Conservation (phyloP, 2,113 vertebrate species). For the Poeciliopsis prolifica region DNA sequence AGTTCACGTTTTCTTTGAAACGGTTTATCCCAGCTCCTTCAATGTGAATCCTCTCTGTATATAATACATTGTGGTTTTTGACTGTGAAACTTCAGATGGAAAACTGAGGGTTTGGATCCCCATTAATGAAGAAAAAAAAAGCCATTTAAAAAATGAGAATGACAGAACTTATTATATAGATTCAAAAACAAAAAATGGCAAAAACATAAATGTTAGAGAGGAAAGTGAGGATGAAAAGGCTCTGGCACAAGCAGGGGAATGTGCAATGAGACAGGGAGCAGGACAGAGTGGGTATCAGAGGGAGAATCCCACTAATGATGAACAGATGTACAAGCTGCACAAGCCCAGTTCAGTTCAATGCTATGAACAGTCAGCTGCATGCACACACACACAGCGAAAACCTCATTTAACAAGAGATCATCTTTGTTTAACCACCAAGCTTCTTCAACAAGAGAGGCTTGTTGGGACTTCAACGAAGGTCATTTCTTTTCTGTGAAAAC, state of each 20-base stretch:
- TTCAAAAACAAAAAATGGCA: slow-evolving; percentile 28
- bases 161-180: slow-evolving; percentile 18
- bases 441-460: not conserved
- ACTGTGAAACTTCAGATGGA: not conserved
- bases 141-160: not conserved
- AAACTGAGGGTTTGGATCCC: not conserved
- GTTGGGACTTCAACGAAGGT: not conserved
- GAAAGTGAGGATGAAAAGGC: slow-evolving; percentile 16
- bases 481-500: not conserved
- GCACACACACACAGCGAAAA: slow-evolving; percentile 1
- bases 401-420: not conserved
- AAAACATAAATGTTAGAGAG: slow-evolving; percentile 5
- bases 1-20: slow-evolving; percentile 14
- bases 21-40: slow-evolving; percentile 2
- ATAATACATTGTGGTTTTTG: slow-evolving; percentile 17
- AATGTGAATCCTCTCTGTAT: slow-evolving; percentile 6
- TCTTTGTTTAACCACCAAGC: not conserved
- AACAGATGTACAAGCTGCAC: slow-evolving; percentile 52
- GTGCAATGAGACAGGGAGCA: slow-evolving; percentile 10
- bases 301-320: slow-evolving; percentile 59
- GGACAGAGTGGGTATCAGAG: slow-evolving; percentile 27
- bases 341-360: slow-evolving; percentile 9
- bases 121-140: not conserved
- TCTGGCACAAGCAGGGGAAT: slow-evolving; percentile 6
- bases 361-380: not conserved